Evolutionary conservation across 1,140 invertebrate species (phyloP).

Genomic region (Charaxes varanes): DNA sequence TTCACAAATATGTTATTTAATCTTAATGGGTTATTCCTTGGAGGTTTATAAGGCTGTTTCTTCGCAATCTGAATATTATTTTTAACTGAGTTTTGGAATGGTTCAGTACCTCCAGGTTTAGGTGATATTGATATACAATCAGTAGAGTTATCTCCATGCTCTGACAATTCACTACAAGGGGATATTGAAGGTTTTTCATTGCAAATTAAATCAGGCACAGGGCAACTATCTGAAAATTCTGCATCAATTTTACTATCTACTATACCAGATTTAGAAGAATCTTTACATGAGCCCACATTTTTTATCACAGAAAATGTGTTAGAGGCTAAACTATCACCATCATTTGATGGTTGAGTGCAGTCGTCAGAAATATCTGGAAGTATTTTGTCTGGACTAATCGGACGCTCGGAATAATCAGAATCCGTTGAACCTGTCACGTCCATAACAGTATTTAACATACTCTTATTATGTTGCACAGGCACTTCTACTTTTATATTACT

Average conservation of each 20-base stretch:
- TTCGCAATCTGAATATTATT: slow-evolving; percentile 25
- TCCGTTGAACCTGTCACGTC: slow-evolving; percentile 63
- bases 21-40: slow-evolving; percentile 46
- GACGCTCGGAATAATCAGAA: slow-evolving; percentile 35
- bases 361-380: slow-evolving; percentile 46
- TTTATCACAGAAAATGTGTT: slow-evolving; percentile 68
- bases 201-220: slow-evolving; percentile 66
- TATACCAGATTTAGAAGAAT: slow-evolving; percentile 33
- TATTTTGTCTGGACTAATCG: slow-evolving; percentile 47
- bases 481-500: slow-evolving; percentile 72
- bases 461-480: slow-evolving; percentile 62
- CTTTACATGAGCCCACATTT: slow-evolving; percentile 53
- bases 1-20: slow-evolving; percentile 64
- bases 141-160: slow-evolving; percentile 52
- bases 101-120: slow-evolving; percentile 28
- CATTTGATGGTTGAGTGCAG: slow-evolving; percentile 31
- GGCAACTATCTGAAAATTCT: slow-evolving; percentile 58
- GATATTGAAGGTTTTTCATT: slow-evolving; percentile 71
- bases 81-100: slow-evolving; percentile 15
- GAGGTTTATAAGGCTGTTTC: slow-evolving; percentile 24
- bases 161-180: slow-evolving; percentile 67
- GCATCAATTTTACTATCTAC: slow-evolving; percentile 50
- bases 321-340: slow-evolving; percentile 35
- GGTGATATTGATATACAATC: slow-evolving; percentile 39
- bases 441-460: slow-evolving; percentile 62